Percentiles rank a stretch among this genome's conserved stretches.
These are phyloP conservation scores for Capra hircus DNA, from an alignment of 2,113 vertebrate species.

Conservation along the genomic window DNA sequence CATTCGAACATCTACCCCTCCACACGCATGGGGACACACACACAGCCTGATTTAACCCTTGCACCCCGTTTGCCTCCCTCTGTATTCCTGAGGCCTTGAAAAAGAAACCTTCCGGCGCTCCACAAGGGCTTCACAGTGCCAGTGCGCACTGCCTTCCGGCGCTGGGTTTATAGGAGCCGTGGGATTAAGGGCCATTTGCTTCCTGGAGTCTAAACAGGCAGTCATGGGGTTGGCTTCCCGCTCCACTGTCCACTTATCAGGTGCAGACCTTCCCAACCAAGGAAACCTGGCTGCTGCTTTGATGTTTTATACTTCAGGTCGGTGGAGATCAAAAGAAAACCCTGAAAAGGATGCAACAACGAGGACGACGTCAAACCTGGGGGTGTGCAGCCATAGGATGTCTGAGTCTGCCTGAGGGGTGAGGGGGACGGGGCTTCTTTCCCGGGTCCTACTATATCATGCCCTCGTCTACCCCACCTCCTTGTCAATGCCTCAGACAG, in stretches of 20 bases:
- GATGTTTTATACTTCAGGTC: slow-evolving; percentile 67
- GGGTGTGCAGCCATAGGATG: not conserved
- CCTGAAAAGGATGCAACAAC: slow-evolving; percentile 57
- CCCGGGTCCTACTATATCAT: not conserved
- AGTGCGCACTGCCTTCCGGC: not conserved
- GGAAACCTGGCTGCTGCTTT: slow-evolving; percentile 42
- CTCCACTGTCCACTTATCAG: slow-evolving; percentile 3
- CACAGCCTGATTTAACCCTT: not conserved
- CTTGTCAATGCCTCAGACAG: not conserved
- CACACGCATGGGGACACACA: not conserved
- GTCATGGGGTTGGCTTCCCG: not conserved
- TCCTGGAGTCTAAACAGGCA: not conserved
- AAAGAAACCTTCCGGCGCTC: not conserved
- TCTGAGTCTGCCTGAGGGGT: not conserved
- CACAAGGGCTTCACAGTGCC: not conserved
- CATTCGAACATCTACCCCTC: not conserved
- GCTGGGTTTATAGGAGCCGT: not conserved
- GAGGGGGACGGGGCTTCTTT: not conserved
- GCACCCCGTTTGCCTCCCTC: not conserved
- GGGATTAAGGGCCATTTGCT: not conserved
- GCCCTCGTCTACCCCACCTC: rapidly evolving
- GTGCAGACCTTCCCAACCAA: slow-evolving; percentile 33
- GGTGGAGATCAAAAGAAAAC: slow-evolving; percentile 75
- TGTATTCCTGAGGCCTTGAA: not conserved
- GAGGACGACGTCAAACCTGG: not conserved